Evolutionary conservation across 2,888 invertebrate genomes (phyloP).

Genomic region (Platycheirus albimanus): DNA sequence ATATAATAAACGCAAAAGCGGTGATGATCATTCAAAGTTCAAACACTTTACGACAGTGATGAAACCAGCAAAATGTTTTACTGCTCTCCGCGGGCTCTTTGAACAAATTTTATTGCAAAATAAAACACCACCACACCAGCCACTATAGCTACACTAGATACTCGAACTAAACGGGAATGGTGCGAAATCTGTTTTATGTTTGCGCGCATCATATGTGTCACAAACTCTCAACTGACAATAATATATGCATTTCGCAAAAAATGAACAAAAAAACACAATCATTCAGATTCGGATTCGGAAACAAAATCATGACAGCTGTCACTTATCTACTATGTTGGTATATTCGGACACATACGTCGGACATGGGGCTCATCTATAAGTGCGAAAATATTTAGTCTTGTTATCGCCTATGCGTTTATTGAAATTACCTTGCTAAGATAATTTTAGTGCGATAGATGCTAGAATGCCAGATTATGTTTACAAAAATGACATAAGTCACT

Average conservation of each 20-base stretch:
- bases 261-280: constrained; percentile 18
- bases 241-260: constrained; percentile 61
- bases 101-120: constrained; percentile 61
- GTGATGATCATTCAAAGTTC: constrained; percentile 59
- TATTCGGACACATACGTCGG: constrained; percentile 32
- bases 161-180: constrained; percentile 18
- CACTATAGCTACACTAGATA: not conserved
- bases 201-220: constrained; percentile 69
- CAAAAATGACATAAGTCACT: constrained; percentile 53
- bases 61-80: constrained; percentile 67
- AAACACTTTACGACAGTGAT: constrained; percentile 61
- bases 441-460: constrained; percentile 23
- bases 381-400: constrained; percentile 59
- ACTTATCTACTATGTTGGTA: constrained; percentile 6
- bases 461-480: constrained; percentile 8
- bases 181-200: constrained; percentile 66
- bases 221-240: constrained; percentile 67
- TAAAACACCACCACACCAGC: constrained; percentile 29
- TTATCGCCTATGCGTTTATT: constrained; percentile 68
- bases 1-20: constrained; percentile 8
- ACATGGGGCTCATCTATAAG: constrained; percentile 27
- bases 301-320: constrained; percentile 61
- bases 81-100: constrained; percentile 64
- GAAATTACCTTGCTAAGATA: constrained; percentile 52
- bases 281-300: constrained; percentile 56